These are phyloP conservation scores for Petaurus breviceps DNA, from an alignment of 2,113 vertebrate genomes.

Conservation along the genomic window DNA sequence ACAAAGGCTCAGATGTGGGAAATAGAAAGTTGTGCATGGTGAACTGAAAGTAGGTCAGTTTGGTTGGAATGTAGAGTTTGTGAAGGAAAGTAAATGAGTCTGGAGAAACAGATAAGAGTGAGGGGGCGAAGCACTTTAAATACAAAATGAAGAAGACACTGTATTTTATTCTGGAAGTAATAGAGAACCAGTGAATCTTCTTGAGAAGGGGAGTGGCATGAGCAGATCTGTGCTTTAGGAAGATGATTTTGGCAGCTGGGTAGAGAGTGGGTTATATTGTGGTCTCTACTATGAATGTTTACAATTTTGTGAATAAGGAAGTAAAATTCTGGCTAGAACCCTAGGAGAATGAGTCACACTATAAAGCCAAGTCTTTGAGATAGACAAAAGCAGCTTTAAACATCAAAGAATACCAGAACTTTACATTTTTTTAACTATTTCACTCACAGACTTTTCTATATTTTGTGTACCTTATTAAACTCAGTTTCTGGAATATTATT, in stretches of 20 bases:
- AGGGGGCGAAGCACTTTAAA: background rate
- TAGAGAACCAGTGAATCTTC: background rate
- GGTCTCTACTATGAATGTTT: background rate
- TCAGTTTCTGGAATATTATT: background rate
- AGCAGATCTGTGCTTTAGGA: background rate
- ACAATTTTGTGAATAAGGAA: background rate
- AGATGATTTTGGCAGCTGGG: background rate
- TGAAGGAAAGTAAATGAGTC: background rate
- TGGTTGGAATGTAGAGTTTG: background rate
- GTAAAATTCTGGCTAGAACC: background rate
- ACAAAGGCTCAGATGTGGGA: background rate
- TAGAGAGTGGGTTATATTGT: background rate
- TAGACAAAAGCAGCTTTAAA: background rate
- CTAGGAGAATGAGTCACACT: background rate
- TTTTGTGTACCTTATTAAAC: background rate
- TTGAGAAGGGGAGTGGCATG: background rate
- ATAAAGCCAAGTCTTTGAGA: background rate
- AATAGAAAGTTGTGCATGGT: background rate
- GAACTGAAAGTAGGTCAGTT: background rate
- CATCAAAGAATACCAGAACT: background rate
- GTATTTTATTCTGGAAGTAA: background rate
- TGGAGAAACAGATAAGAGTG: background rate
- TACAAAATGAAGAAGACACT: background rate
- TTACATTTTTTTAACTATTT: background rate
- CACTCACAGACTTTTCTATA: background rate